Conservation (phyloP, 2,797 vertebrate genomes). For the Cossypha dichroa region DNA sequence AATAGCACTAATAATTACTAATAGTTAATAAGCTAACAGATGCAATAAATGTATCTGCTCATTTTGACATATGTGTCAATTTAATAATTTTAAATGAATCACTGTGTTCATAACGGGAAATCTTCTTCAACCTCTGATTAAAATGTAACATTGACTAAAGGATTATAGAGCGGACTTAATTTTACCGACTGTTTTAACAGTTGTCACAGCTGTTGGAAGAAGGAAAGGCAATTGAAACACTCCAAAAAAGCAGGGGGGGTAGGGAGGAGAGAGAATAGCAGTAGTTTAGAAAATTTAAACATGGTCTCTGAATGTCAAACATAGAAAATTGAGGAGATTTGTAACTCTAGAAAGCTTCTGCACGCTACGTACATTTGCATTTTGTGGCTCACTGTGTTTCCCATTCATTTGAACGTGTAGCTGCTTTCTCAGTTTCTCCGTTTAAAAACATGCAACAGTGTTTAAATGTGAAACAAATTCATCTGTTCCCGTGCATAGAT, state of each 20-base stretch:
- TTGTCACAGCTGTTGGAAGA: conserved; percentile 85
- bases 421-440: background rate
- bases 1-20: conserved; percentile 68
- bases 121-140: conserved; percentile 83
- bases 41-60: conserved; percentile 75
- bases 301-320: conserved; percentile 33
- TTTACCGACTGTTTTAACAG: conserved; percentile 87
- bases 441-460: background rate
- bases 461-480: background rate
- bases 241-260: conserved; percentile 49
- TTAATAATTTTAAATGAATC: conserved; percentile 80
- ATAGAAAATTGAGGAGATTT: conserved; percentile 40
- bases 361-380: background rate
- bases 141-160: conserved; percentile 84
- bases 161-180: conserved; percentile 84
- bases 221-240: conserved; percentile 79
- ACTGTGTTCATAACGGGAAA: conserved; percentile 69
- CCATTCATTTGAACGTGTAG: conserved; percentile 13
- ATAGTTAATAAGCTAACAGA: conserved; percentile 70
- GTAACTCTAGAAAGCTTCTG: conserved; percentile 20
- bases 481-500: background rate
- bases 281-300: conserved; percentile 66
- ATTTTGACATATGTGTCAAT: conserved; percentile 78
- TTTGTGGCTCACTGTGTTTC: conserved; percentile 29
- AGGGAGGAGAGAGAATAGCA: background rate